Percentiles rank a stretch among this genome's conserved stretches.
Conservation (phyloP, 2,113 vertebrate species). For the Pimephales promelas region DNA sequence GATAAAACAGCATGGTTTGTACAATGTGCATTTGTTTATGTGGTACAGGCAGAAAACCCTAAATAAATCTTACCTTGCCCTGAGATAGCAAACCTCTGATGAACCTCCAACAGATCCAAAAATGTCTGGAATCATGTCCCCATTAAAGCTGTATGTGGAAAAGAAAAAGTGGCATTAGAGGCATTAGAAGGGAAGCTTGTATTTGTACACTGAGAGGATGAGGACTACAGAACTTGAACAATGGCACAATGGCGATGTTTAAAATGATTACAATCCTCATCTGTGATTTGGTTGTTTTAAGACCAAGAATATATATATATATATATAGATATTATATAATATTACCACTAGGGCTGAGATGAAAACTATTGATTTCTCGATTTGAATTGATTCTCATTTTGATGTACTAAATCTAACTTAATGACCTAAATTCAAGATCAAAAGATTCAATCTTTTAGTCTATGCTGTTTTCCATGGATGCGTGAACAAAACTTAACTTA, state of each 20-base stretch:
- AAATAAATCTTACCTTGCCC: conserved; percentile 73
- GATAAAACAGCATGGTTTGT: background rate
- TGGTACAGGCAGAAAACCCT: no score
- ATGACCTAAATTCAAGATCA: no score
- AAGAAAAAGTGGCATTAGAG: background rate
- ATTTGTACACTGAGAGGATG: background rate
- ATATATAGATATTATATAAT: background rate
- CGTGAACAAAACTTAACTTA: no score
- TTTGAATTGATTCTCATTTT: no score
- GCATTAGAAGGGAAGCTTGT: background rate
- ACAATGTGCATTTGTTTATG: background rate
- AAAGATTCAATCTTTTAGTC: no score
- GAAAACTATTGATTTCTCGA: no score
- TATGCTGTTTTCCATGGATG: no score
- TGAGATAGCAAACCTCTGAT: conserved; percentile 81
- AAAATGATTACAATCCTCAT: background rate
- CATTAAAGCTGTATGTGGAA: conserved; percentile 71
- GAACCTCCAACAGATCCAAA: conserved; percentile 78
- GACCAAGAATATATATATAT: background rate
- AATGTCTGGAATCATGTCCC: conserved; percentile 94
- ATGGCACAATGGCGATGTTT: background rate
- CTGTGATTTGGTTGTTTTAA: background rate
- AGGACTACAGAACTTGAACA: background rate
- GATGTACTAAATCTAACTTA: no score
- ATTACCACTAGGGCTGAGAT: background rate